These are phyloP conservation scores for Diploptera punctata DNA, from an alignment of 2,888 invertebrate species.

Conservation along the genomic window DNA sequence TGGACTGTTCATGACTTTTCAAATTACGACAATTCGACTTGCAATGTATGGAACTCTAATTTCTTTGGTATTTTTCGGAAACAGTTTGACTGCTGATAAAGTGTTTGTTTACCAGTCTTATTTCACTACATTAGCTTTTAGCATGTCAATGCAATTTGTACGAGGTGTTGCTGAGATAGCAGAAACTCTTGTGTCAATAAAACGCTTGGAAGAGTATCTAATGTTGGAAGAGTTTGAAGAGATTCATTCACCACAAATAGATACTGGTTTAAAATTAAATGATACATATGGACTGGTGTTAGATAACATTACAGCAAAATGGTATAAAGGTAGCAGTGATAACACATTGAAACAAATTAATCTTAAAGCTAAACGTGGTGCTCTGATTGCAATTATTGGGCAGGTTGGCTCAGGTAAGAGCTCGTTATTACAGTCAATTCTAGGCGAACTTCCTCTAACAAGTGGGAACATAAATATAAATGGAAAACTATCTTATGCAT, in stretches of 20 bases:
- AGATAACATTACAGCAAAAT: constrained; percentile 32
- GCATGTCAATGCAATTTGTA: constrained; percentile 67
- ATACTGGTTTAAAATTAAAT: too few relatives aligned
- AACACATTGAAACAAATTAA: constrained; percentile 62
- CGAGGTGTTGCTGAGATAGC: constrained; percentile 65
- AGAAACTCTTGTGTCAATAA: constrained; percentile 68
- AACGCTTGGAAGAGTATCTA: constrained; percentile 55
- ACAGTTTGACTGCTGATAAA: constrained; percentile 51
- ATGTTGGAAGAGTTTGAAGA: constrained; percentile 16
- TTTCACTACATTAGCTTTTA: constrained; percentile 61
- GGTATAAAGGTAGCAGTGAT: constrained; percentile 51
- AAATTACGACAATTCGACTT: constrained; percentile 54
- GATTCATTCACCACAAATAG: not conserved
- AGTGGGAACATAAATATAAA: constrained; percentile 67
- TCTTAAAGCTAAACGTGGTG: constrained; percentile 37
- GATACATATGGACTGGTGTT: constrained; percentile 5
- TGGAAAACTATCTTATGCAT: constrained; percentile 74
- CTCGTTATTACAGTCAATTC: constrained; percentile 72
- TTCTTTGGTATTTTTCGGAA: constrained; percentile 42
- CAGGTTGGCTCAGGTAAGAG: constrained; percentile 57
- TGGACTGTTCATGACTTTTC: constrained; percentile 57
- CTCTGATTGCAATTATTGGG: constrained; percentile 46
- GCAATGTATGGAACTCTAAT: constrained; percentile 45
- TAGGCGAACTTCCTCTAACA: constrained; percentile 73
- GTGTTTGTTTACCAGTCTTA: constrained; percentile 63